Conservation (phyloP, 2,888 invertebrate genomes). For the Eristalis pertinax region DNA sequence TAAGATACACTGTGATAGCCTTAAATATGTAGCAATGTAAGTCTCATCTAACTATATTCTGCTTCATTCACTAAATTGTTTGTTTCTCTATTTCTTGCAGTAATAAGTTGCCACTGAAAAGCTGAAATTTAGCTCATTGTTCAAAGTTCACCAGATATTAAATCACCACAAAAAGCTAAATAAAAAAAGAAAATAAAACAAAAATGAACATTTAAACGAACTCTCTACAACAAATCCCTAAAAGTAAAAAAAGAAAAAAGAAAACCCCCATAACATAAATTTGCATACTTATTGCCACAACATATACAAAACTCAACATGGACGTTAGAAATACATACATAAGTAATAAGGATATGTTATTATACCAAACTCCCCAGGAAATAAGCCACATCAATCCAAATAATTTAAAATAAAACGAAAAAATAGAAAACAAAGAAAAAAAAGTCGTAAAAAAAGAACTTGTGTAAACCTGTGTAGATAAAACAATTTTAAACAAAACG, state of each 20-base stretch:
- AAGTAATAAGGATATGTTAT: slow-evolving; percentile 20
- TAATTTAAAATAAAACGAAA: slow-evolving; percentile 30
- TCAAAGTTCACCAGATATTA: slow-evolving; percentile 67
- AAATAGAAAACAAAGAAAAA: slow-evolving; percentile 21
- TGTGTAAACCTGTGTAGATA: slow-evolving; percentile 24
- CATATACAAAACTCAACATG: slow-evolving; percentile 26
- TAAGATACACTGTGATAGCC: slow-evolving; percentile 90
- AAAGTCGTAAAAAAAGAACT: slow-evolving; percentile 12
- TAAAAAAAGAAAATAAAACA: slow-evolving; percentile 14
- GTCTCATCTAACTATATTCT: slow-evolving; percentile 28
- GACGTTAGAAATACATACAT: slow-evolving; percentile 24
- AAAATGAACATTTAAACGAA: background rate
- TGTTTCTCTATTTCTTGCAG: slow-evolving; percentile 75
- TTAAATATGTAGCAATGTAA: slow-evolving; percentile 86
- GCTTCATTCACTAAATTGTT: background rate
- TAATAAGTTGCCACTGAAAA: slow-evolving; percentile 81
- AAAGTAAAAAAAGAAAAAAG: background rate
- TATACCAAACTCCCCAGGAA: slow-evolving; percentile 6
- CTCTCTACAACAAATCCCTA: slow-evolving; percentile 23
- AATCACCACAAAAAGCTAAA: slow-evolving; percentile 27
- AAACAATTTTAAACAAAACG: slow-evolving; percentile 27
- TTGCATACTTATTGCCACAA: slow-evolving; percentile 29
- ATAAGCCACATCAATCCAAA: slow-evolving; percentile 29
- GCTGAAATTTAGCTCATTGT: slow-evolving; percentile 79
- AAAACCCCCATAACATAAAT: slow-evolving; percentile 17